A percentile compares a stretch with the other conserved stretches of the same genome.
phyloP scores from a whole-genome alignment of 1,140 invertebrate genomes.

The Protaetia brevitarsis region DNA sequence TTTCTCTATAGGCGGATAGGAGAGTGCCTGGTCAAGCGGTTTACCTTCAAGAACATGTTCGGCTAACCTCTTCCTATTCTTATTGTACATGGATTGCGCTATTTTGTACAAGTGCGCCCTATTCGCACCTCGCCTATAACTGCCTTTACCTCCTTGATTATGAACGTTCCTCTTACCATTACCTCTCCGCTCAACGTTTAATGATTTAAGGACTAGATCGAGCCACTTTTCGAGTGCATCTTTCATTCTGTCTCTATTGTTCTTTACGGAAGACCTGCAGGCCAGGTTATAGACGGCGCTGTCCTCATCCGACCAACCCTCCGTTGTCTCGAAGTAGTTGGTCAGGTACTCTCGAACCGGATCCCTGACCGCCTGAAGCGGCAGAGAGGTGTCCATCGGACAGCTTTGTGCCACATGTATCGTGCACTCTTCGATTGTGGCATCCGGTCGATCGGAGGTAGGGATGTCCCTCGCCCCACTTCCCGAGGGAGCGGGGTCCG shows the following conservation, averaged over 20 bases:
- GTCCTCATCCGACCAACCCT: neutral
- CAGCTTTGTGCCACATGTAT: neutral
- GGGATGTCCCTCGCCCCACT: neutral
- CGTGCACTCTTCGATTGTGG: neutral
- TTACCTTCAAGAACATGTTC: no score
- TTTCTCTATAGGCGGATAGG: no score
- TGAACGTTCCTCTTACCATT: neutral
- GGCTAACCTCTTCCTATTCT: no score
- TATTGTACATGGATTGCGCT: no score
- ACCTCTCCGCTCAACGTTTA: neutral
- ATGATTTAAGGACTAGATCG: neutral
- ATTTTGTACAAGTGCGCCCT: no score
- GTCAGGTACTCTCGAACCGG: neutral
- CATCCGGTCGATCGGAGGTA: neutral
- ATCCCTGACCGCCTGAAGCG: no score
- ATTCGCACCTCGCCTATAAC: no score
- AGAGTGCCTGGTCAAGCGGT: no score
- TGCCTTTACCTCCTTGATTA: neutral
- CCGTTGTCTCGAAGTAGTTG: neutral
- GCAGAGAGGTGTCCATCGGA: neutral
- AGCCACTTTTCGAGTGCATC: neutral
- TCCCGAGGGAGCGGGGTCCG: neutral
- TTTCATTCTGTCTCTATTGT: neutral
- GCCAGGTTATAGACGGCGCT: neutral
- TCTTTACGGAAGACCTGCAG: neutral